Evolutionary conservation across 2,113 vertebrate species (phyloP), one percentile per base, ranked within the genome.

Genomic region (Rhadina sibilatrix): DNA sequence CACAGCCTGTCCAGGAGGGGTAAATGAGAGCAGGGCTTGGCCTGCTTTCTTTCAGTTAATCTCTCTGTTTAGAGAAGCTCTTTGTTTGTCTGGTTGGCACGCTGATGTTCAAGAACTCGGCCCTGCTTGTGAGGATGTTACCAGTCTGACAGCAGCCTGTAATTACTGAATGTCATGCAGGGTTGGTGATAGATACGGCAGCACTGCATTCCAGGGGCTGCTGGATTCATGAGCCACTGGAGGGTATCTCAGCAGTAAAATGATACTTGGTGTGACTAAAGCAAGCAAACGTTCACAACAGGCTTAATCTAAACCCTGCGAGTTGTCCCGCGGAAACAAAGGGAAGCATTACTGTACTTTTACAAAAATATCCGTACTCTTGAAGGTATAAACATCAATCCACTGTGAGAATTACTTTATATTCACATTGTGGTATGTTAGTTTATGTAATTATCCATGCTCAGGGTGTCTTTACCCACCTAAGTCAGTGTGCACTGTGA

Each of bases 141-240:
- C 56, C n/a, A 15, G 76, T 31, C 72, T 92, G 80, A 84, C 42
- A 78, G 91, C 93, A 95, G 83, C 65, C 87, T 60, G 9, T 52
- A 75, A 84, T 68, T 75, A 35, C 52, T 35, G 38, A 5, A 3
- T 42, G 77, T 64, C 93, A 24, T 31, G 72, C 54, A 64, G 84
- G 66, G 93, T 12, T 89, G 76, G 56, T 40, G 89, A 37, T 24
- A n/a, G 80, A 44, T 56, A n/a, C 2, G 25, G 81, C 65, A 84
- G 87, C 31, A 3, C 46, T 49, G 72, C 30, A 82, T 47, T 60
- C 35, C 31, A 30, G 60, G 88, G 77, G 57, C 65, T 92, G 77
- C 72, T 79, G 84, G 56, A 61, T 72, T 87, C 57, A 12, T 16
- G 65, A 92, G 77, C 80, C 69, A 13, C 80, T 89, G 3, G 5